A percentile compares a stretch with the other conserved stretches of the same genome.
phyloP scores from a whole-genome alignment of 2,797 vertebrate species.

The Lophotriccus pileatus region DNA sequence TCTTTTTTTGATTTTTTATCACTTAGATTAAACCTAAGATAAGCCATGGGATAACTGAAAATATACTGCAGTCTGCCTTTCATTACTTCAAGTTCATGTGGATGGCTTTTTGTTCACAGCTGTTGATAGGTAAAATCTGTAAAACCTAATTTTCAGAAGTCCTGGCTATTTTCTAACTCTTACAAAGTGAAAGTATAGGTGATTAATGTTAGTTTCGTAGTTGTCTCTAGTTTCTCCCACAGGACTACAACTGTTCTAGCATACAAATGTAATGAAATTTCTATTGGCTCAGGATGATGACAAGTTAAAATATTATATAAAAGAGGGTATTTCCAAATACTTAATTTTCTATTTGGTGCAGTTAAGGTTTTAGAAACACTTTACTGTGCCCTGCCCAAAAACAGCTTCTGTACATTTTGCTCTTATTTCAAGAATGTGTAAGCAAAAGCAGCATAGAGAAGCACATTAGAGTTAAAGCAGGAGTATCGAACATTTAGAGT shows the following conservation, averaged over 20 bases:
- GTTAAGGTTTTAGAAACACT: not conserved
- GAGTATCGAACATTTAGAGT: not conserved
- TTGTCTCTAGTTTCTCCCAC: not conserved
- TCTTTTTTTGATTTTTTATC: slow-evolving; percentile 1
- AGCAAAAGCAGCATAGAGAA: not conserved
- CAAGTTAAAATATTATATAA: not conserved
- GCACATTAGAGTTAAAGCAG: not conserved
- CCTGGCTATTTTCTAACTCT: not conserved
- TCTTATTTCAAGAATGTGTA: not conserved
- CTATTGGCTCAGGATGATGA: not conserved
- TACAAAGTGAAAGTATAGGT: not conserved
- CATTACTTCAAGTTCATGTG: not conserved
- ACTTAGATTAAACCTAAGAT: not conserved
- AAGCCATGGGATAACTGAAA: not conserved
- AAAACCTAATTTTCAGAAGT: not conserved
- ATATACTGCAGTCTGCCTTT: not conserved
- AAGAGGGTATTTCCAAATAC: not conserved
- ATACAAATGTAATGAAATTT: not conserved
- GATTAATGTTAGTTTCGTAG: not conserved
- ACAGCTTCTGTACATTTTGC: not conserved
- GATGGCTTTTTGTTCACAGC: not conserved
- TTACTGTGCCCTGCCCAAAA: not conserved
- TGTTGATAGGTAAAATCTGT: not conserved
- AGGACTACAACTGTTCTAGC: not conserved
- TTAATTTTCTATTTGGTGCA: not conserved